Base-by-base conservation (phyloP, 2,113 vertebrate genomes). In the Arvicanthis niloticus region DNA sequence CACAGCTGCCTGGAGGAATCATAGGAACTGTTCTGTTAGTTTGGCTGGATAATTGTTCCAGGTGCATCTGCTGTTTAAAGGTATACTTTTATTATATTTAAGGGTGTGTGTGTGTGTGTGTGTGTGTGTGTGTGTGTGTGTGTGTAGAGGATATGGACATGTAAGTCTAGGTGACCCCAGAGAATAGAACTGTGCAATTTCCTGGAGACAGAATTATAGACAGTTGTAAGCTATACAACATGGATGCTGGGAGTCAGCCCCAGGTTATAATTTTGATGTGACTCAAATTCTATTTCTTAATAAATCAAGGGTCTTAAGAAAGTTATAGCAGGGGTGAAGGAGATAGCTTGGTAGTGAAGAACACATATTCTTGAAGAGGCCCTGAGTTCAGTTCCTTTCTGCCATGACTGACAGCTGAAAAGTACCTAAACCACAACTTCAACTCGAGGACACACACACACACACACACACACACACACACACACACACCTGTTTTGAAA, bases 281-380 rank as follows among this genome's bases (percentile, higher is more conserved):
- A 81, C 29, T 87, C 81, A 85, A 68, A 72, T 95, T 91, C 67
- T 82, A 16, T 86, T 91, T 34, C 72, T 88, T 87, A 51, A 89
- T 84, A 37, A 62, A 65, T 22, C 17, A 37, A 68, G 26, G 29
- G 8, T 31, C 31, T 34, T 80, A 34, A 45, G 42, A 45, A 85
- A 45, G 45, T 15, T 42, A 65, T 29, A 42, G 10, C 37, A 42
- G 26, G n/a, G 24, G 1, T 4, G 17, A 15, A 22, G 15, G 15
- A 62, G 24, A 85, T 60, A 62, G 37, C 13, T 29, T 15, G 4
- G 81, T 34, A 8, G 15, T 65, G 13, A 85, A 85, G n/a, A 65
- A 16, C n/a, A 62, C 56, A 42, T 40, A 17, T 31, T 31, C 3
- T 45, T 85, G n/a, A 60, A 85, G n/a, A 45, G 58, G n/a, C 10